Conservation (phyloP, 2,113 vertebrate species). For the Cynocephalus volans region DNA sequence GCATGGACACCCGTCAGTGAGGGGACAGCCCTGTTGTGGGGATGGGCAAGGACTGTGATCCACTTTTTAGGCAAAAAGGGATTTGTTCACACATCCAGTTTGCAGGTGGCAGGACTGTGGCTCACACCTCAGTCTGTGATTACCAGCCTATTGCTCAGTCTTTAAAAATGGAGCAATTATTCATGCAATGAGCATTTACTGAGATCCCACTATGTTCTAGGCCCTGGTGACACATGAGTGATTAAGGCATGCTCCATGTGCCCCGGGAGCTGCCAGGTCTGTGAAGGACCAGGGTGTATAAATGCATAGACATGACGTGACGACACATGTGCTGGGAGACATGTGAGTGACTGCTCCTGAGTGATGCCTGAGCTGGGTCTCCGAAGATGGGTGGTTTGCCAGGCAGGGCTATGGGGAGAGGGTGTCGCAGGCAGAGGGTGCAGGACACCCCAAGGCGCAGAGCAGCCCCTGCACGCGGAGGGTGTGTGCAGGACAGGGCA, state of each 20-base stretch:
- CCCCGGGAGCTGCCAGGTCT: fast-evolving
- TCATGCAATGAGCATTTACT: fast-evolving
- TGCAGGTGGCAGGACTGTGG: too few relatives aligned
- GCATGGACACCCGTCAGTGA: background rate
- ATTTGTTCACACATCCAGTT: too few relatives aligned
- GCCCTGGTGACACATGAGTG: background rate
- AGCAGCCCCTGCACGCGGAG: background rate
- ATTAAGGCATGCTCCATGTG: background rate
- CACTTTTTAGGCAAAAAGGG: background rate
- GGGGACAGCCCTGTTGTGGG: background rate
- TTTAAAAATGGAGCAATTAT: background rate
- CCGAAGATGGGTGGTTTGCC: background rate
- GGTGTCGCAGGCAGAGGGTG: background rate
- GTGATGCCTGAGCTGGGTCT: background rate
- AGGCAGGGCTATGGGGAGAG: background rate
- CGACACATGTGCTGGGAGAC: background rate
- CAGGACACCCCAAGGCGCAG: fast-evolving
- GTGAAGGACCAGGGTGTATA: background rate
- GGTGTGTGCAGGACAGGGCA: background rate
- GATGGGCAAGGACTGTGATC: background rate
- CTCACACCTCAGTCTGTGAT: background rate
- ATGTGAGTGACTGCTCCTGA: background rate
- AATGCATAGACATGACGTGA: fast-evolving
- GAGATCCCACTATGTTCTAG: fast-evolving
- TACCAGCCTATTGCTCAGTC: background rate